These are phyloP conservation scores for Dryobota labecula DNA, from an alignment of 2,888 invertebrate genomes.

Conservation along the genomic window DNA sequence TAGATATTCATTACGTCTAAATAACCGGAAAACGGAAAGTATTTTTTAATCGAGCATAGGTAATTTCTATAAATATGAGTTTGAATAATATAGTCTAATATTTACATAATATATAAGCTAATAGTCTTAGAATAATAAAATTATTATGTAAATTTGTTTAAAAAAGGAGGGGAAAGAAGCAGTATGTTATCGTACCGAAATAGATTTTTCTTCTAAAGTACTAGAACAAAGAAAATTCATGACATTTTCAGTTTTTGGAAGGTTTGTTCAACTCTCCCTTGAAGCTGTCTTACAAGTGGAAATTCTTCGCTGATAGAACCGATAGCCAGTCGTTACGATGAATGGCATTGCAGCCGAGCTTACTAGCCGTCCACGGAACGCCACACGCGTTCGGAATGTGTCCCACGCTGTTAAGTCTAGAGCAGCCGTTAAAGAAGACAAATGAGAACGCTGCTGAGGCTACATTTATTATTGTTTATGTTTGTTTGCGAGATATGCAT, in stretches of 20 bases:
- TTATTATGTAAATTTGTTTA: no score
- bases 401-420: slow-evolving; percentile 52
- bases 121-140: background rate
- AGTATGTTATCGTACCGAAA: background rate
- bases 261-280: background rate
- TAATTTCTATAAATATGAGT: no score
- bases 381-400: slow-evolving; percentile 57
- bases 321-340: slow-evolving; percentile 13
- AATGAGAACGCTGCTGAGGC: slow-evolving; percentile 28
- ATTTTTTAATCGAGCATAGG: no score
- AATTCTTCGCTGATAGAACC: slow-evolving; percentile 8
- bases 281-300: background rate
- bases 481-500: slow-evolving; percentile 18
- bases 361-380: slow-evolving; percentile 18
- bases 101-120: background rate
- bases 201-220: background rate
- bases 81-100: no score
- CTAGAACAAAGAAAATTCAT: background rate
- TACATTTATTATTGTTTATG: slow-evolving; percentile 47
- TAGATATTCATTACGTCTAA: no score
- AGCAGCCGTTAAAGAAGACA: slow-evolving; percentile 54
- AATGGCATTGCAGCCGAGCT: slow-evolving; percentile 32
- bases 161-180: background rate
- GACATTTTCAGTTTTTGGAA: background rate
- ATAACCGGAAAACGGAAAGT: no score